Percentiles rank a stretch among this genome's conserved stretches.
These are phyloP conservation scores for Martes martes DNA, from an alignment of 2,113 vertebrate genomes.

Conservation along the genomic window DNA sequence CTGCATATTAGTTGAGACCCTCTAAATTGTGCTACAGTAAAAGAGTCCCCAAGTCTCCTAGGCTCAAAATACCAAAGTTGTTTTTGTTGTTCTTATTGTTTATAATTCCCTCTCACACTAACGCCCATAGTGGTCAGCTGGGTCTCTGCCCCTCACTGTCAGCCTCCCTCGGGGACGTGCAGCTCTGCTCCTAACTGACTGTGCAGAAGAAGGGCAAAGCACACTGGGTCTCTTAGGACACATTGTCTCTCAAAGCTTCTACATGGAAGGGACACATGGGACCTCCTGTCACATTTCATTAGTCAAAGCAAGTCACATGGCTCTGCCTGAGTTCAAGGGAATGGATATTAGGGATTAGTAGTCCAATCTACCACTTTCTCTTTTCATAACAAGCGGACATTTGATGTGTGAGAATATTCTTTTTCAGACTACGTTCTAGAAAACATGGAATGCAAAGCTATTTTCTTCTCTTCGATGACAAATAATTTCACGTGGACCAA, in stretches of 20 bases:
- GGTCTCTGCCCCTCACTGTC: not conserved
- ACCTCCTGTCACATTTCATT: not conserved
- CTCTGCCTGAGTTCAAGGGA: not conserved
- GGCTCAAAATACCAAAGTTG: not conserved
- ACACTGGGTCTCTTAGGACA: not conserved
- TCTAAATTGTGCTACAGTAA: not conserved
- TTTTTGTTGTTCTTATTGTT: not conserved
- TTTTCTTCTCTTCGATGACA: not conserved
- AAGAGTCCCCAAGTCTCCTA: not conserved
- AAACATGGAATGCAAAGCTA: not conserved
- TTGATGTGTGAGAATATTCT: not conserved
- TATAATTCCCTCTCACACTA: not conserved
- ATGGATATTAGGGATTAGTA: not conserved
- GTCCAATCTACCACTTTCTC: not conserved
- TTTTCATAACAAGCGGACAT: not conserved
- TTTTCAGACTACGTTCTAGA: not conserved
- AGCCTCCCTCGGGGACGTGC: not conserved
- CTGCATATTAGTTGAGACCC: not conserved
- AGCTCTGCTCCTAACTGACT: not conserved
- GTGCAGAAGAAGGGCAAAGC: not conserved
- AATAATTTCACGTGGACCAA: not conserved
- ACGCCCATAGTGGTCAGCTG: not conserved
- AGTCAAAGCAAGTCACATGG: not conserved
- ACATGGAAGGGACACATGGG: not conserved
- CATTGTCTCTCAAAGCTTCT: not conserved